Conservation (phyloP, 2,797 vertebrate genomes). For the Crax fasciolata region DNA sequence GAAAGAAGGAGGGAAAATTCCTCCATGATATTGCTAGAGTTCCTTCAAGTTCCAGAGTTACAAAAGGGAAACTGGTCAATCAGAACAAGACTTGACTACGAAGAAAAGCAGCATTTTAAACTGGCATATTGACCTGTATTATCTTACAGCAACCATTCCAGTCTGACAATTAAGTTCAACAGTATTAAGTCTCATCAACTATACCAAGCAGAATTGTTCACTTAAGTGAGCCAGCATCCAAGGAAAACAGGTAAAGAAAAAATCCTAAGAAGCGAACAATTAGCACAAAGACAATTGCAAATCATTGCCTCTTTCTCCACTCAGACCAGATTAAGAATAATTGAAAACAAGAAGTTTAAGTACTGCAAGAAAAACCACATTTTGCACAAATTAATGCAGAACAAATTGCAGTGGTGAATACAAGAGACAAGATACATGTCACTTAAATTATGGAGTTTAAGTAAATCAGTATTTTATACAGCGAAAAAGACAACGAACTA, state of each 20-base stretch:
- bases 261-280: neutral
- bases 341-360: neutral
- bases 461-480: neutral
- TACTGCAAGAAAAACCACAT: neutral
- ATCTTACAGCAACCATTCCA: neutral
- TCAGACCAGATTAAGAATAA: neutral
- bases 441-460: neutral
- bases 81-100: neutral
- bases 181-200: neutral
- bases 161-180: neutral
- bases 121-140: neutral
- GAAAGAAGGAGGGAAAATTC: neutral
- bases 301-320: neutral
- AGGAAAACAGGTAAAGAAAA: neutral
- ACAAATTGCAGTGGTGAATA: neutral
- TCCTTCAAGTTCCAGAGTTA: neutral
- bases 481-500: neutral
- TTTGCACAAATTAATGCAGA: neutral
- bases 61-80: neutral
- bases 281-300: neutral
- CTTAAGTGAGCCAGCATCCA: neutral
- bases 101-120: constrained; percentile 27
- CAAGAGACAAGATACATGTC: neutral
- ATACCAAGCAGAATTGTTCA: neutral
- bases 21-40: neutral